Evolutionary conservation across 2,888 invertebrate genomes (phyloP), one percentile per base, ranked within the genome.

Genomic region (Dynastes grantii): DNA sequence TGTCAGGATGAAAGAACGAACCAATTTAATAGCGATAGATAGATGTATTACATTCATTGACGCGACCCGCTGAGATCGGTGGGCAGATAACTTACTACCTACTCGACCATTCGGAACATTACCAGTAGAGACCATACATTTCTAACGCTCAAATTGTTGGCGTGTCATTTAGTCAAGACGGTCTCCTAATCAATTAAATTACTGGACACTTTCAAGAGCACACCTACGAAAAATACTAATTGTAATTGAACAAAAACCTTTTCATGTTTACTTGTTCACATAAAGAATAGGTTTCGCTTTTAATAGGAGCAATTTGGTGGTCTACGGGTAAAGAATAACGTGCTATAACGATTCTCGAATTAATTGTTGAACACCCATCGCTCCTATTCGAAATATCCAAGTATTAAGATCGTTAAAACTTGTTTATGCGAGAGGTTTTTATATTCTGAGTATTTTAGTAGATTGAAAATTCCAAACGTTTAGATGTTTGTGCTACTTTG

Each of bases 1-100:
- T 75, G 73, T 75, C 61, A 61, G 13, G 73, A 45, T 61, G 45
- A 75, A 75, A 55, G 55, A 75, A 75, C 61, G 73, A 61, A 61
- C 61, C 61, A 45, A 75, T 75, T 61, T 45, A 22, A 61, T 49
- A 75, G 45, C 58, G 45, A 61, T 61, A 75, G 61, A 63, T 61
- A 61, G 45, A 55, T 63, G 61, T 49, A 61, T 61, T 75, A 61
- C 73, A 75, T 75, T 61, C 73, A 75, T 75, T 75, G 73, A 75
- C 73, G 45, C 8, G 61, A 61, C 45, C 45, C 40, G 8, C 61
- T 5, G 45, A 75, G 73, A 61, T 75, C 73, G 61, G 61, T 75
- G 73, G 40, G 61, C 45, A 75, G 73, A 75, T 75, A 75, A 27
- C n/a, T 61, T 61, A 75, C 73, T 75, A 61, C 61, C 61, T 75